Conservation (phyloP, 1,140 invertebrate genomes). For the Ruditapes philippinarum region DNA sequence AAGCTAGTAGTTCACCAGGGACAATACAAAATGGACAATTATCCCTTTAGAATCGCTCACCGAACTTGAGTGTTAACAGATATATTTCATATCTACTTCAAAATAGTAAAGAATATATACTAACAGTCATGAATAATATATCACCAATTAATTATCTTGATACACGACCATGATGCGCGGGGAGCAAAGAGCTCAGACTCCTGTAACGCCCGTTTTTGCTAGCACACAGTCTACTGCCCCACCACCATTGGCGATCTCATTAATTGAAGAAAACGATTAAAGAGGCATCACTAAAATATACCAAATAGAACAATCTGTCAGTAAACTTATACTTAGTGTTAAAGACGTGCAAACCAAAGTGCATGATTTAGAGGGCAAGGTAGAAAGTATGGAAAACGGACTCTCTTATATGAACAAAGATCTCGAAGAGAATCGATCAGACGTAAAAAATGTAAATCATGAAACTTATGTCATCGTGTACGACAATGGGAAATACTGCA, state of each 20-base stretch:
- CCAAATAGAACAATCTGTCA: conserved; percentile 4
- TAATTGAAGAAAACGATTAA: neutral
- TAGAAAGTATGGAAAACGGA: neutral
- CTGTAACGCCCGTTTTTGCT: neutral
- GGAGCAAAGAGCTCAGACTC: neutral
- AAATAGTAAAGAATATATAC: conserved; percentile 6
- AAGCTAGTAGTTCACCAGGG: neutral
- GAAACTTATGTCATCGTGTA: neutral
- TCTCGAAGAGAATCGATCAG: neutral
- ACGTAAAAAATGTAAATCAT: conserved; percentile 1
- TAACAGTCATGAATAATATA: neutral
- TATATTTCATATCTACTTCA: neutral
- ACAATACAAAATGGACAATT: neutral
- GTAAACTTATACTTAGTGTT: neutral
- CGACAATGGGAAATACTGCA: neutral
- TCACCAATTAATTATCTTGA: neutral
- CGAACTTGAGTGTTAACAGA: no score
- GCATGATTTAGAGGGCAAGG: neutral
- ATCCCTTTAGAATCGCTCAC: neutral
- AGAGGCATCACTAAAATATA: conserved; percentile 1
- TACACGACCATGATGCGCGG: neutral
- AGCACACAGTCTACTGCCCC: neutral
- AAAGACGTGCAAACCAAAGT: neutral
- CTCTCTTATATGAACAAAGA: neutral
- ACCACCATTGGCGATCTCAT: neutral